These are phyloP conservation scores for Elmis aenea DNA, from an alignment of 2,888 invertebrate species.

Conservation along the genomic window DNA sequence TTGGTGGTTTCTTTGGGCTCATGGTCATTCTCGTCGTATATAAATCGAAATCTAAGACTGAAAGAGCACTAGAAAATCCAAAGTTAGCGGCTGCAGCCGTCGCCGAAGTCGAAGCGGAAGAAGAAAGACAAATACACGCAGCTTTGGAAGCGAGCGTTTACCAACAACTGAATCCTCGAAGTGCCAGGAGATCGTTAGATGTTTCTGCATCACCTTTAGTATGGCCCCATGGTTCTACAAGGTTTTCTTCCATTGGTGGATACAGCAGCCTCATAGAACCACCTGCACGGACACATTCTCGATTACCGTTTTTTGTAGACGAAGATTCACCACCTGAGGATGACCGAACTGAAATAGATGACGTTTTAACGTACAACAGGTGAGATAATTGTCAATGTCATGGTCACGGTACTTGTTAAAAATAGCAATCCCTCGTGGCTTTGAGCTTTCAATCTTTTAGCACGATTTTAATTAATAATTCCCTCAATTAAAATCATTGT, in stretches of 20 bases:
- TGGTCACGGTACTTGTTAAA: too few relatives aligned
- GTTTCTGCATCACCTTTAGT: conserved; percentile 40
- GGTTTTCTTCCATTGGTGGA: conserved; percentile 63
- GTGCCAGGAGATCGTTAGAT: conserved; percentile 41
- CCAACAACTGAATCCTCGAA: conserved; percentile 49
- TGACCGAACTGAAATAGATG: conserved; percentile 37
- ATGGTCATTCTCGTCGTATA: conserved; percentile 89
- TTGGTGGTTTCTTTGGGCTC: conserved; percentile 86
- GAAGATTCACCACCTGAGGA: conserved; percentile 45
- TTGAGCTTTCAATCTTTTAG: too few relatives aligned
- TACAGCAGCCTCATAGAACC: conserved; percentile 69
- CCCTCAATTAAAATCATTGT: too few relatives aligned
- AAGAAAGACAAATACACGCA: conserved; percentile 63
- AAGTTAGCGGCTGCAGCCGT: conserved; percentile 68
- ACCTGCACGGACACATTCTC: conserved; percentile 54
- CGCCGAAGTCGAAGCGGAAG: conserved; percentile 74
- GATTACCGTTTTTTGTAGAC: conserved; percentile 58
- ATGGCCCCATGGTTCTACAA: conserved; percentile 46
- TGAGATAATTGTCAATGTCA: too few relatives aligned
- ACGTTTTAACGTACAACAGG: conserved; percentile 37
- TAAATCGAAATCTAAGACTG: conserved; percentile 78
- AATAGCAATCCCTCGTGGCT: too few relatives aligned
- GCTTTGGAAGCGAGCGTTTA: conserved; percentile 67
- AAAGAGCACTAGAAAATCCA: conserved; percentile 71
- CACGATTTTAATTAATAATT: too few relatives aligned